These are phyloP conservation scores for Donacobius atricapilla DNA, from an alignment of 2,113 vertebrate species.

Conservation along the genomic window DNA sequence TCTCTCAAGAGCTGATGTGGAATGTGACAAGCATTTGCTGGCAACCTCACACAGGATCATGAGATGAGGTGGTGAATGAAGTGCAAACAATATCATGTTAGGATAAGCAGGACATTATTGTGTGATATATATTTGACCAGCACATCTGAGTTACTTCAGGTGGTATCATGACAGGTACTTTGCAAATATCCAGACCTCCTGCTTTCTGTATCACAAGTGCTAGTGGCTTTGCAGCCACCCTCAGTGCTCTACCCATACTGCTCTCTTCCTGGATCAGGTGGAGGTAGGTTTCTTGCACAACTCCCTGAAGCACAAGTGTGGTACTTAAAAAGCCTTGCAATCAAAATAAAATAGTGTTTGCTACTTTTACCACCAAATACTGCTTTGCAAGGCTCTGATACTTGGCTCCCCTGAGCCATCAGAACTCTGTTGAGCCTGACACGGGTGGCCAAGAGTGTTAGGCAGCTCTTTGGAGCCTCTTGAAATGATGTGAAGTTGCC, in stretches of 20 bases:
- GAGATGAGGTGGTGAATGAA: neutral
- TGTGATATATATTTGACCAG: neutral
- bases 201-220: neutral
- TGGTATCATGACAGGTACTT: neutral
- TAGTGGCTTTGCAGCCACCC: neutral
- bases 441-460: neutral
- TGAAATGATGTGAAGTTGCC: neutral
- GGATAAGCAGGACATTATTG: neutral
- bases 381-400: neutral
- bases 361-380: neutral
- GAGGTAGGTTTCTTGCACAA: neutral
- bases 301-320: neutral
- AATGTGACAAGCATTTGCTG: neutral
- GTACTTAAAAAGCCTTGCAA: neutral
- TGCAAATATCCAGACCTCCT: neutral
- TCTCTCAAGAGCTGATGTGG: neutral
- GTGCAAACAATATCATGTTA: neutral
- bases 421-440: neutral
- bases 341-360: neutral
- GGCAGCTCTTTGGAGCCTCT: neutral
- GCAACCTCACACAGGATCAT: neutral
- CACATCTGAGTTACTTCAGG: neutral
- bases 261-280: neutral
- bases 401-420: neutral
- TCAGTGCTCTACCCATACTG: fast-evolving